Base-by-base conservation (phyloP, 2,888 invertebrate species). In the Macroteleia sp. region DNA sequence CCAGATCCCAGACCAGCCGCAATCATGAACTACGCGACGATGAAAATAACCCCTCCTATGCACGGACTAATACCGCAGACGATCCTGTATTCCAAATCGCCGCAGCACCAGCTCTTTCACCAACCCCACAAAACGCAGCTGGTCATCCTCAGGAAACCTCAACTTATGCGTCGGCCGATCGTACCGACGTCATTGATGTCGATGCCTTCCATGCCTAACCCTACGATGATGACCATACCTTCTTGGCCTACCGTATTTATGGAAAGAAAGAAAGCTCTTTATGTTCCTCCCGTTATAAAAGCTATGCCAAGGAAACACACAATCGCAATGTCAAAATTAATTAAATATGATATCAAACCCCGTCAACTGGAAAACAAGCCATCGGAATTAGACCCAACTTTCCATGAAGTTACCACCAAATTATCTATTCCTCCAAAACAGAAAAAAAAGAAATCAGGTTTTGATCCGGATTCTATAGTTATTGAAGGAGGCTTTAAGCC, bases 401-500 rank as follows among this genome's bases (percentile, higher is more conserved):
- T 48, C 6, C 54, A 66, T 10, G 69, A 59, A 1, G 34, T 62
- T 6, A 50, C 57, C 2, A 59, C 61, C 2, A 64, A 52, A 16
- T 1, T 30, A 2, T 14, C 62, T 2, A 8, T 4, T 3, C 4
- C 9, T 4, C 12, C 39, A 1, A 28, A 46, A 4, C 25, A 62
- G 1, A 88, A 88, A 2, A 95, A 95, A 0, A 91, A 94, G 0
- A 96, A 96, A 82, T 95, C 95, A 1, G 96, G 96, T 0, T 97
- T 97, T 83, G 94, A 96, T 88, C 96, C 96, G 0, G 95, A 95
- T 81, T 95, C 96, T 0, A 95, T 97, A 3, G 95, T 96, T 0
- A 95, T 97, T 10, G 97, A 97, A 91, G 95, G 96, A 67, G 97
- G 97, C 0, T 97, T 97, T 85, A 96, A 95, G 80, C 97, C 97